Evolutionary conservation across 2,888 invertebrate species (phyloP), one percentile per base, ranked within the genome.

Genomic region (Brachypterus glaber): DNA sequence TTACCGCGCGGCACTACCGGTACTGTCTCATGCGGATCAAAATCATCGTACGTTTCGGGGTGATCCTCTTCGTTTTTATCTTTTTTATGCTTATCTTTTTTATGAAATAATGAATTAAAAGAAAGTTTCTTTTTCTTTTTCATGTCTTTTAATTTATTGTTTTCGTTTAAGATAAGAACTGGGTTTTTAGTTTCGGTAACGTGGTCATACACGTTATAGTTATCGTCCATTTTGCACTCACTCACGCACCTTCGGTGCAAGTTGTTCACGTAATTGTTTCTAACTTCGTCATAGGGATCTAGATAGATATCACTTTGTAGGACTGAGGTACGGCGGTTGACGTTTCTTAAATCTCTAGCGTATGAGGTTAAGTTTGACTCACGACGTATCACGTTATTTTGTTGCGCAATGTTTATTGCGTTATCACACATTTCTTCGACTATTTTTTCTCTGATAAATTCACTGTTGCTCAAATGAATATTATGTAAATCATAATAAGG

Each of bases 101-200:
- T 53, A 14, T 48, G 44, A 44, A 59, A 59, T n/a, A 57, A 37
- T 4, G 49, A 49, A 16, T 48, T 42, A 34, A 59, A 58, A 0
- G 57, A 57, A 5, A 58, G 36, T 14, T 52, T 53, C 37, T 56
- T 55, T 35, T 55, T 58, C 37, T 50, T 55, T 27, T 51, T 50
- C 25, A 11, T 17, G 21, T 47, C 48, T 37, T 50, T 49, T 14
- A 30, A 21, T 30, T 50, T 51, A 21, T 40, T 45, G 2, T 39
- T 37, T 39, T 17, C 21, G 4, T 17, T 17, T 5, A 12, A 14
- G 13, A 32, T 32, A 18, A 40, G 30, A 11, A 34, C 24, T 8
- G 44, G 41, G 26, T 48, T 48, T 11, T 39, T 38, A 11, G 45
- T 37, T 27, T 48, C 48, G 16, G 32, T n/a, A n/a, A n/a, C n/a